A percentile compares a stretch with the other conserved stretches of the same genome.
phyloP scores from a whole-genome alignment of 1,140 invertebrate species.

The Papilio helenus region DNA sequence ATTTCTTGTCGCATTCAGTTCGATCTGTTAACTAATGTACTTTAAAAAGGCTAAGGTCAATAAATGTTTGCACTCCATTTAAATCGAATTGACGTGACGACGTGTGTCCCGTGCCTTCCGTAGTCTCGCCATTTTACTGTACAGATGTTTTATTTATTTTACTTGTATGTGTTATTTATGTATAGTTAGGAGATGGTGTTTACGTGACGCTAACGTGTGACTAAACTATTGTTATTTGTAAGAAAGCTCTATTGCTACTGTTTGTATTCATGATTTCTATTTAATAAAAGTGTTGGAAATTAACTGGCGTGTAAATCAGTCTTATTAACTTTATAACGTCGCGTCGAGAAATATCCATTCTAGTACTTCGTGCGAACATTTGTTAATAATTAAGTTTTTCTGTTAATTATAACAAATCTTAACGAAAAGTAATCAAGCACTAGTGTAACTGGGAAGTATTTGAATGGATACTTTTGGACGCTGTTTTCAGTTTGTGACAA shows the following conservation, averaged over 20 bases:
- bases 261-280: constrained; percentile 43
- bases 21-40: background rate
- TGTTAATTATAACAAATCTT: background rate
- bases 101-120: constrained; percentile 21
- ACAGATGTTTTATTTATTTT: constrained; percentile 19
- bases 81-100: background rate
- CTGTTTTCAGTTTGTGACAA: background rate
- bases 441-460: background rate
- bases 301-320: constrained; percentile 44
- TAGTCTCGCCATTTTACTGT: background rate
- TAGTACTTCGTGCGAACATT: background rate
- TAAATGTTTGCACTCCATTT: background rate
- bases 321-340: constrained; percentile 37
- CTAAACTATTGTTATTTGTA: constrained; percentile 49
- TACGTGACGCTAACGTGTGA: constrained; percentile 15
- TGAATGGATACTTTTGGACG: constrained; percentile 32
- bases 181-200: constrained; percentile 13
- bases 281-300: constrained; percentile 51
- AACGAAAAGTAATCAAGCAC: background rate
- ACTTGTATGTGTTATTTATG: constrained; percentile 5
- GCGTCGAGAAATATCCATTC: constrained; percentile 37
- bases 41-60: background rate
- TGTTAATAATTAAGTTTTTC: too few relatives aligned
- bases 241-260: constrained; percentile 48
- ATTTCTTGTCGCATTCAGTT: background rate